A percentile compares a stretch with the other conserved stretches of the same genome.
phyloP scores from a whole-genome alignment of 1,140 invertebrate species.

The Gonioctena quinquepunctata region DNA sequence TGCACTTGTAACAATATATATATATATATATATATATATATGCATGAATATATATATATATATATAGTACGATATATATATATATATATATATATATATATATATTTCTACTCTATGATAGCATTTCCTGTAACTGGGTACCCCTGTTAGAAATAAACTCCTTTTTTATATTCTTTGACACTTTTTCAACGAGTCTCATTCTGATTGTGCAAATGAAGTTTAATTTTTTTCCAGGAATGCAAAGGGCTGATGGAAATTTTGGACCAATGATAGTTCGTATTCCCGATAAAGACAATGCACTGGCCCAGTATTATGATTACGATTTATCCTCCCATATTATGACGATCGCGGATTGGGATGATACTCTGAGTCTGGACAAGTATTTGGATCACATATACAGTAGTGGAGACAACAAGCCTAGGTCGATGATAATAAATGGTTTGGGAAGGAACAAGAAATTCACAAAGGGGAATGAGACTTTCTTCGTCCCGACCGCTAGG shows the following conservation, averaged over 20 bases:
- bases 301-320: slow-evolving; percentile 67
- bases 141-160: too few relatives aligned
- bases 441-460: slow-evolving; percentile 64
- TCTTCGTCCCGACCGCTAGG: slow-evolving; percentile 40
- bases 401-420: slow-evolving; percentile 77
- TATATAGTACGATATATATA: too few relatives aligned
- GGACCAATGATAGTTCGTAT: slow-evolving; percentile 76
- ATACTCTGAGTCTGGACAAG: slow-evolving; percentile 66
- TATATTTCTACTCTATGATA: too few relatives aligned
- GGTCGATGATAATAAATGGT: slow-evolving; percentile 80
- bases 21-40: too few relatives aligned
- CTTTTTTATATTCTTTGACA: too few relatives aligned
- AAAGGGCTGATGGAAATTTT: slow-evolving; percentile 80
- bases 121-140: too few relatives aligned
- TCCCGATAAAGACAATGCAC: slow-evolving; percentile 61
- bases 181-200: too few relatives aligned
- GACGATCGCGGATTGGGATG: slow-evolving; percentile 79
- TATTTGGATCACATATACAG: slow-evolving; percentile 80
- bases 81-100: too few relatives aligned
- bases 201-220: too few relatives aligned
- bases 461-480: slow-evolving; percentile 31
- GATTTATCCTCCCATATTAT: slow-evolving; percentile 74
- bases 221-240: slow-evolving; percentile 63
- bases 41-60: too few relatives aligned
- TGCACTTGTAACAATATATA: too few relatives aligned